Base-by-base conservation (phyloP, 2,113 vertebrate genomes). In the Sander lucioperca region DNA sequence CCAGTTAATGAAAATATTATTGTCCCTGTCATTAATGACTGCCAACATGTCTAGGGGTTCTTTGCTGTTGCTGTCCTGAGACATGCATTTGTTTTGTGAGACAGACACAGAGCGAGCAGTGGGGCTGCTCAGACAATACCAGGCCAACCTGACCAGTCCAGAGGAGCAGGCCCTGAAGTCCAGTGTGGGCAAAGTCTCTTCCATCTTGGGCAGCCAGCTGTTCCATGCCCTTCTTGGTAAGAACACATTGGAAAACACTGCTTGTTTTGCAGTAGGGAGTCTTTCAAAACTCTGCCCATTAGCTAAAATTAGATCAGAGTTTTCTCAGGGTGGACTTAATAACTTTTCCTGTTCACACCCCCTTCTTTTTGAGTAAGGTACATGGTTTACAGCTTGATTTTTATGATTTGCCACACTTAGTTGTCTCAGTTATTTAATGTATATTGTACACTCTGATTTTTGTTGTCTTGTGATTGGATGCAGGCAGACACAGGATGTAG, bases 171-270 rank as follows among this genome's bases (percentile, higher is more conserved):
- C 94, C 62, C 84, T 97, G 81, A 97, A 95, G 92, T 95, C 92
- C 88, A 96, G 92, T 14, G 96, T 97, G 84, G 95, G 95, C 45
- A 96, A 96, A 90, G 93, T 97, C 75, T 97, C 96, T 0, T 87
- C 95, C 86, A 94, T 97, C 90, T 93, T 97, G 86, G 95, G 92
- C 79, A 97, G 96, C 86, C 96, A 96, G 77, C 96, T 97, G 82
- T 97, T 97, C 87, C 96, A 95, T 89, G 96, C 96, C 79, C 93
- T 97, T 86, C 94, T 97, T 80, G 96, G 96, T 97, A 96, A 96
- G 96, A 77, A 70, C 75, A 83, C 53, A 48, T 13, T 5, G 5
- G n/a, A 45, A 54, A 71, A 21, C 8, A 39, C 27, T 10, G 16
- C 45, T 65, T 45, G 4, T 67, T 83, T 61, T 63, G 50, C 43